Base-by-base conservation (phyloP, 2,113 vertebrate species). In the Passerina amoena region DNA sequence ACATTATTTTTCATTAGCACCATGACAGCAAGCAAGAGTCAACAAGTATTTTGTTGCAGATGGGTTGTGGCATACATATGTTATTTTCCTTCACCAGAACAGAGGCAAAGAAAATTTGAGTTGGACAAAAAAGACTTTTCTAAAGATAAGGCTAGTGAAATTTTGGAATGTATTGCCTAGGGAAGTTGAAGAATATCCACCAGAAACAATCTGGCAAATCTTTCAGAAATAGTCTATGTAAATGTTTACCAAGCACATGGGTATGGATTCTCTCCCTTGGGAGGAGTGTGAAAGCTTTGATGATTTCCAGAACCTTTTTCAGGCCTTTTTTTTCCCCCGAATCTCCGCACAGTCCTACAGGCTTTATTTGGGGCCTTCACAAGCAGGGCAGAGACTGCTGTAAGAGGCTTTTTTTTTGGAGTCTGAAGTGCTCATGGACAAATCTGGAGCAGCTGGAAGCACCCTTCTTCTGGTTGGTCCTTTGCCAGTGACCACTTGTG, bases 291-390 rank as follows among this genome's bases (percentile, higher is more conserved):
- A 59, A 48, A 84, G 14, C 23, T 68, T 35, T 72, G 37, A 53
- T 72, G 47, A 63, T 72, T 85, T 93, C 38, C 7, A 22, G 38
- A 77, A 33, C 38, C 7, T 68, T 88, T 84, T 66, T n/a, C 35
- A 21, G 35, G 37, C 20, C 12, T 6, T 60, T 38, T 4, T 1
- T 4, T 1, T 2, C 28, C 40, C 22, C 14, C 2, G 9, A 76
- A 61, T 87, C 45, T 76, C 56, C 30, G 21, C n/a, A 17, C 12
- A 72, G 24, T 40, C 27, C 37, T 57, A 11, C 25, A 61, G 14
- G 21, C 44, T 82, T 12, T 25, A 7, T 21, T 23, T 8, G 6
- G 12, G 16, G 5, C 14, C 22, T 84, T 61, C 57, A 21, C 27
- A 21, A 50, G 44, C 3, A 22, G 17, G 59, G 63, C 47, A 85